A percentile compares a stretch with the other conserved stretches of the same genome.
Conservation (phyloP, 1,140 invertebrate genomes). For the Caerostris darwini region DNA sequence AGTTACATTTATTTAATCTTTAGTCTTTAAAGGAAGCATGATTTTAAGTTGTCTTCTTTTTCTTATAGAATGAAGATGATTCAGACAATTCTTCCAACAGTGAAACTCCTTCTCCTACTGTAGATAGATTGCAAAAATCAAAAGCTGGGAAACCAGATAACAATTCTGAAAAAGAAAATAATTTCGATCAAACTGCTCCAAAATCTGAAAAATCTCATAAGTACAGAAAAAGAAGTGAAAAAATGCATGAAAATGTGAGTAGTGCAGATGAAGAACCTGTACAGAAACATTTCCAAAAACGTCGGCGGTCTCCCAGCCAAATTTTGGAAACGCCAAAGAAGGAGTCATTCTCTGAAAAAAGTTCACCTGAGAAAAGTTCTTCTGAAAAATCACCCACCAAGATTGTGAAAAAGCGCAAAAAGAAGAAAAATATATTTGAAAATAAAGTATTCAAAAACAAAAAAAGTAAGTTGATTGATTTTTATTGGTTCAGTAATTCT, state of each 20-base stretch:
- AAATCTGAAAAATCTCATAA: constrained; percentile 51
- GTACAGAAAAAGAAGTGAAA: constrained; percentile 23
- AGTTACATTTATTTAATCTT: too few relatives aligned
- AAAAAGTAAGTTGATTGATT: constrained; percentile 44
- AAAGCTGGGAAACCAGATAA: constrained; percentile 52
- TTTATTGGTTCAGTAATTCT: too few relatives aligned
- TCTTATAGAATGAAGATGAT: constrained; percentile 57
- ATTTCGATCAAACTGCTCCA: constrained; percentile 49
- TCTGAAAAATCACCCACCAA: neutral
- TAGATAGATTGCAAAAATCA: constrained; percentile 8
- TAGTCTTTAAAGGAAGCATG: too few relatives aligned
- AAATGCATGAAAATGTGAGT: constrained; percentile 51
- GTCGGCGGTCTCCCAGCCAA: constrained; percentile 17
- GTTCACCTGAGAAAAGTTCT: neutral
- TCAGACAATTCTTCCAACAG: constrained; percentile 63
- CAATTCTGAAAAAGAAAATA: constrained; percentile 74
- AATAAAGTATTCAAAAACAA: constrained; percentile 70
- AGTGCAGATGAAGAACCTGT: constrained; percentile 1
- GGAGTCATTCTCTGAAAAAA: neutral
- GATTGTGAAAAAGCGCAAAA: constrained; percentile 60
- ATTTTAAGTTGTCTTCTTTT: neutral
- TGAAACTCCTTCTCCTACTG: constrained; percentile 62
- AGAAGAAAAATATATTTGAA: constrained; percentile 73
- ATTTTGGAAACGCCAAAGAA: constrained; percentile 42
- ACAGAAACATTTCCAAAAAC: neutral